These are phyloP conservation scores for Limnephilus lunatus DNA, from an alignment of 2,888 invertebrate genomes.

Conservation along the genomic window DNA sequence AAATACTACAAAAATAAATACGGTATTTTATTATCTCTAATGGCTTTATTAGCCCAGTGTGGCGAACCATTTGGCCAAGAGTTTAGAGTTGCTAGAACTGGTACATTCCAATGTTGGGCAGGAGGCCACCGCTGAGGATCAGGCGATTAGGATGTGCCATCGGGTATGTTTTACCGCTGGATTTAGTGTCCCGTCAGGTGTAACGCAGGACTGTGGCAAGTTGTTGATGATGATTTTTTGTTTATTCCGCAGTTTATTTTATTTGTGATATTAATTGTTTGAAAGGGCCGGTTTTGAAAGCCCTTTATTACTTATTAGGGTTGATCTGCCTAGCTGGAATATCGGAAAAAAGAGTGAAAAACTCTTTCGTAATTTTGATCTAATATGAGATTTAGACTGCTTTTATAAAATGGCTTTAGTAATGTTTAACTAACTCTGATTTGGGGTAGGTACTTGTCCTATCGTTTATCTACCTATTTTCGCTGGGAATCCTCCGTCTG, in stretches of 20 bases:
- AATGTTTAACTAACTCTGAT: no score
- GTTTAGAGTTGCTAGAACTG: neutral
- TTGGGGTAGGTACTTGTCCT: no score
- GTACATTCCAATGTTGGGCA: neutral
- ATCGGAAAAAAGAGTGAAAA: no score
- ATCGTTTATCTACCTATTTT: no score
- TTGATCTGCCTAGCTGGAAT: neutral
- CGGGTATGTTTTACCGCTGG: constrained; percentile 1
- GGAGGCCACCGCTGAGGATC: constrained; percentile 30
- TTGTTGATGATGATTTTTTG: constrained; percentile 16
- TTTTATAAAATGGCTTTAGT: no score
- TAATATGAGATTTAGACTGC: no score
- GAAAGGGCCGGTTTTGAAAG: neutral
- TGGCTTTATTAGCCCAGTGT: constrained; percentile 65
- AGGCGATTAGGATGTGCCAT: constrained; percentile 46
- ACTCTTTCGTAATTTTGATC: no score
- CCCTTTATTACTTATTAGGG: neutral
- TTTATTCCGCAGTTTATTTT: constrained; percentile 26
- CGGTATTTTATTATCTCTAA: constrained; percentile 62
- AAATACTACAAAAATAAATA: constrained; percentile 56
- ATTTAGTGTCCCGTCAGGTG: constrained; percentile 49
- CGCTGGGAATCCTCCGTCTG: no score
- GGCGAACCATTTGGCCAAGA: constrained; percentile 58
- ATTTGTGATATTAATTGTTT: constrained; percentile 46
- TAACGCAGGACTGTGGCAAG: constrained; percentile 24